A percentile compares a stretch with the other conserved stretches of the same genome.
Conservation (phyloP, 2,113 vertebrate species). For the Turnix velox region DNA sequence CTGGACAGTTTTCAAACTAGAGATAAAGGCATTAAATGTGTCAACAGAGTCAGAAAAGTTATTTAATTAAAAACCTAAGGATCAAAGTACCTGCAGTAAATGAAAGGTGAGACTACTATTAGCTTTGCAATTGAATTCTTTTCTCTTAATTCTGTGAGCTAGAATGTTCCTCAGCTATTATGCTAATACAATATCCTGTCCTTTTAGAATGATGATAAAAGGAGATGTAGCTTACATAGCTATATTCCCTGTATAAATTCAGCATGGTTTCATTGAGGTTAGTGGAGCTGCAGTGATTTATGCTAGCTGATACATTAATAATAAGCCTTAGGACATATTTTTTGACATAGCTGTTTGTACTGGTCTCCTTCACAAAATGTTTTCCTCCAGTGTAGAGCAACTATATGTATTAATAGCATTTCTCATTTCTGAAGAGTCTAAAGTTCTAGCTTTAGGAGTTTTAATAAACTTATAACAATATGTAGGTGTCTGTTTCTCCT, state of each 20-base stretch:
- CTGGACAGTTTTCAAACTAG: background rate
- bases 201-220: background rate
- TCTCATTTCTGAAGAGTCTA: background rate
- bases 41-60: background rate
- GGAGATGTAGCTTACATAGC: background rate
- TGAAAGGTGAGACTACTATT: background rate
- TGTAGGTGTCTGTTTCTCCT: background rate
- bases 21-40: background rate
- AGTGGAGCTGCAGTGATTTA: constrained; percentile 38
- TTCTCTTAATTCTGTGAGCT: background rate
- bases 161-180: background rate
- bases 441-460: background rate
- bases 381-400: background rate
- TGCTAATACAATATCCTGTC: background rate
- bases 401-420: background rate
- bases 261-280: constrained; percentile 4
- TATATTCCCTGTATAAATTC: background rate
- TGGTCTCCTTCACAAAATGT: constrained; percentile 20
- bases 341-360: constrained; percentile 29
- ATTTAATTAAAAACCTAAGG: background rate
- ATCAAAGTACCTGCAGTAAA: background rate
- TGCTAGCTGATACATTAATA: constrained; percentile 39
- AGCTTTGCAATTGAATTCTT: background rate
- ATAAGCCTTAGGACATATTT: constrained; percentile 42
- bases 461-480: background rate